Percentiles rank a stretch among this genome's conserved stretches.
These are phyloP conservation scores for Lagria hirta DNA, from an alignment of 2,888 invertebrate genomes.

Conservation along the genomic window DNA sequence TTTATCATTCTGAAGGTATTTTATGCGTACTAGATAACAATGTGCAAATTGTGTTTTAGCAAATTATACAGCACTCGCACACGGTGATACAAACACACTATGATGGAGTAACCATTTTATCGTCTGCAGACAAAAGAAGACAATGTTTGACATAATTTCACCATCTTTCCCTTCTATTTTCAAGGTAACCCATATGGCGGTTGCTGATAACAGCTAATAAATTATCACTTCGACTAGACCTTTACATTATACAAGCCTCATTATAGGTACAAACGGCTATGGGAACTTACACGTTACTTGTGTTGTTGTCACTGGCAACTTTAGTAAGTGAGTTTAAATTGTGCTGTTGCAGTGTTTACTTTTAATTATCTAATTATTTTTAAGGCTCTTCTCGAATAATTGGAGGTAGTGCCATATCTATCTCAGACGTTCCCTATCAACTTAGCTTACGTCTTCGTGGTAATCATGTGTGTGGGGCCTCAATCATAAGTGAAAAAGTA, in stretches of 20 bases:
- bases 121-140: too few species aligned
- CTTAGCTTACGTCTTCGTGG: constrained; percentile 6
- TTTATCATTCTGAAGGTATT: too few species aligned
- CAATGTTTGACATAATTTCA: too few species aligned
- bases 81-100: too few species aligned
- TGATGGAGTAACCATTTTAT: too few species aligned
- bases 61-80: too few species aligned
- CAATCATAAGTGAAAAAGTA: constrained; percentile 3
- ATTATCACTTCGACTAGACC: not conserved
- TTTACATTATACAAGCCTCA: not conserved
- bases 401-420: constrained; percentile 12
- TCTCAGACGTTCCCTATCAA: constrained; percentile 17
- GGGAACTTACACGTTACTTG: not conserved
- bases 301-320: constrained; percentile 3
- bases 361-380: not conserved
- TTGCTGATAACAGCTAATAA: not conserved
- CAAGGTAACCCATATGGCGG: too few species aligned
- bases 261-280: not conserved
- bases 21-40: too few species aligned
- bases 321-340: constrained; percentile 7
- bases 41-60: too few species aligned
- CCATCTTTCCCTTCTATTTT: too few species aligned
- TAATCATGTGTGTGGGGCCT: constrained; percentile 16
- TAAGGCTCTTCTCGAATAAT: constrained; percentile 11
- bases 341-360: not conserved